Evolutionary conservation across 2,888 invertebrate genomes (phyloP), one percentile per base, ranked within the genome.

Genomic region (Agrotis exclamationis): DNA sequence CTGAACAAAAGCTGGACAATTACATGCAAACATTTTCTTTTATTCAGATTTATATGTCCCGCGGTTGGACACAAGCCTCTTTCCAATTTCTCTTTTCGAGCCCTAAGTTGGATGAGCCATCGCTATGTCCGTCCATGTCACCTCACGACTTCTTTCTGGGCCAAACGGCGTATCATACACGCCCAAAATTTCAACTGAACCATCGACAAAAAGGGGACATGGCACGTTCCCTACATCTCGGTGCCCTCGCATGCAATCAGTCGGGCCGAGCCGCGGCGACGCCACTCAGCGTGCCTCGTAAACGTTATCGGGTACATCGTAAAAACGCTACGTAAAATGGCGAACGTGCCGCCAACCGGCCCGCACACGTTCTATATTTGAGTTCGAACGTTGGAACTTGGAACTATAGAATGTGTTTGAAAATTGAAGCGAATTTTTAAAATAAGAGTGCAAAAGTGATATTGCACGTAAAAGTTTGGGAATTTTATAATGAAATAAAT

Each of bases 281-380:
- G 95, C 95, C 95, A 94, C 95, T 95, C 95, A 93, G 89, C 93
- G 94, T 91, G 90, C 86, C 94, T 94, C 95, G 95, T 95, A 94
- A 95, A 93, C 94, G 95, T 95, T 95, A 96, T 95, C 95, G 95
- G 93, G 89, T 90, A 91, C 92, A 90, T 95, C 95, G 95, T 95
- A 95, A 96, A 95, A 95, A 94, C 88, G 91, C 93, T 93, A 93
- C 94, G 93, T 93, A 92, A 94, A 95, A 92, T 92, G 93, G 93
- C 93, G 92, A 91, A 91, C 93, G 93, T 92, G 92, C 91, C 90
- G 87, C 85, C 85, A 87, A 74, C 75, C 75, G 83, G 83, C 85
- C 85, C 79, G 85, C 77, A 83, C 82, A 78, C 74, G 68, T 75
- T 80, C 80, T 76, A 80, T 76, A 77, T 83, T 82, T 82, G 77